Base-by-base conservation (phyloP, 2,797 vertebrate species). In the Chloroceryle amazona region DNA sequence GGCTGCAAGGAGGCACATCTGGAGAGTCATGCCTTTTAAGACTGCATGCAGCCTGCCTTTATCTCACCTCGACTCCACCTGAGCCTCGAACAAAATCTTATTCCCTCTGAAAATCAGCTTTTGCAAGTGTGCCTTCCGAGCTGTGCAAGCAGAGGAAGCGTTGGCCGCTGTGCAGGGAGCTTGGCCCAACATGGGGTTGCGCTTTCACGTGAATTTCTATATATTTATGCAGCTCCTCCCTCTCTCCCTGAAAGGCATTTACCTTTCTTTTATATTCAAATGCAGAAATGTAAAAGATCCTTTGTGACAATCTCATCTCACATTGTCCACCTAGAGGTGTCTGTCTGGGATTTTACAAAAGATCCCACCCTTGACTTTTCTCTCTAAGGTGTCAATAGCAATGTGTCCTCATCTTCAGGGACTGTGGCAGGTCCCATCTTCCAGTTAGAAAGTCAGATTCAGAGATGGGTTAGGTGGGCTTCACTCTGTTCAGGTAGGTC, bases 111-210 rank as follows among this genome's bases (percentile, higher is more conserved):
- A 63, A 90, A 46, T 23, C 4, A 2, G 22, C 8, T 67, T 65
- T 39, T 63, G 46, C 55, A 60, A 25, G 55, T 44, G 11, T 25
- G 16, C 31, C 46, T 75, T 7, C 8, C 52, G 41, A 58, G 37
- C 88, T 39, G 28, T 11, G 22, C 25, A 41, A 76, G 44, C 2
- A 4, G 22, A 35, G 42, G 37, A 7, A 35, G 20, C 18, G 3
- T 5, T 0, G 3, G 37, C 17, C 33, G 16, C 31, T 10, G 28
- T 13, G 22, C 19, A 44, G 55, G 9, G 33, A 39, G 37, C 6
- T 6, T 15, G 13, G 3, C 51, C 22, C 31, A 19, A 0, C 8
- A 9, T 26, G 44, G 26, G 3, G 3, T 10, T 54, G 37, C 31
- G 12, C 62, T 72, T 81, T 72, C 35, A 33, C 4, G 5, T 12